phyloP scores from a whole-genome alignment of 2,888 invertebrate species.

The Latrodectus hesperus region DNA sequence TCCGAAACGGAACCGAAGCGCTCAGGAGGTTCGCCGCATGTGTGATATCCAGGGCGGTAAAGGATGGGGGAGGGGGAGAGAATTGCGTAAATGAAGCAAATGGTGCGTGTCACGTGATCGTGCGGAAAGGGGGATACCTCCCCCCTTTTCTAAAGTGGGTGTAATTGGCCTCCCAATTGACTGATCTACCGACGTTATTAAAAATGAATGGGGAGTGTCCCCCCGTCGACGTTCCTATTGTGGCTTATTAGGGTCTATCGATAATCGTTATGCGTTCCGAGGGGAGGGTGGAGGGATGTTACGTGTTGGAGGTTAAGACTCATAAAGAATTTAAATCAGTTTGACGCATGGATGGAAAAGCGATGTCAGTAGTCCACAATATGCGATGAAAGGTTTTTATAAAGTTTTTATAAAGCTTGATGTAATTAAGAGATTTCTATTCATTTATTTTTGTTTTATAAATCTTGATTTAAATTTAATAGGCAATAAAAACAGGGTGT shows the following conservation, averaged over 20 bases:
- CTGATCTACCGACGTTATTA: constrained; percentile 65
- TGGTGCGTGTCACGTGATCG: constrained; percentile 49
- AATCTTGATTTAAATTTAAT: too few relatives aligned
- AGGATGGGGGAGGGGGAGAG: background rate
- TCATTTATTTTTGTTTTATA: too few relatives aligned
- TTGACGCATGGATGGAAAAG: background rate
- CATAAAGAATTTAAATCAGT: constrained; percentile 3
- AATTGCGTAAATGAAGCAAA: constrained; percentile 49
- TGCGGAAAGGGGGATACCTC: constrained; percentile 24
- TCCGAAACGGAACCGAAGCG: background rate
- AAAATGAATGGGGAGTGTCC: constrained; percentile 61
- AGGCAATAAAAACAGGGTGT: too few relatives aligned
- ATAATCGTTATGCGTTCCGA: constrained; percentile 10
- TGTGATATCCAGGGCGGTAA: background rate
- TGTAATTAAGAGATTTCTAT: too few relatives aligned
- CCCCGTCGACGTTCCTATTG: constrained; percentile 3
- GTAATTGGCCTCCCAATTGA: constrained; percentile 67
- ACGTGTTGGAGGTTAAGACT: background rate
- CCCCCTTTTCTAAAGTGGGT: constrained; percentile 57
- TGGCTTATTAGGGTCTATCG: constrained; percentile 21
- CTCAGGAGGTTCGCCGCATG: background rate
- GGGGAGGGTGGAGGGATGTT: background rate
- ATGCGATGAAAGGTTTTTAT: too few relatives aligned
- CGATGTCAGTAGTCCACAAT: too few relatives aligned
- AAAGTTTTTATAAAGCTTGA: too few relatives aligned